Evolutionary conservation across 2,113 vertebrate genomes (phyloP), one percentile per base, ranked within the genome.

Genomic region (Irena cyanogastra): DNA sequence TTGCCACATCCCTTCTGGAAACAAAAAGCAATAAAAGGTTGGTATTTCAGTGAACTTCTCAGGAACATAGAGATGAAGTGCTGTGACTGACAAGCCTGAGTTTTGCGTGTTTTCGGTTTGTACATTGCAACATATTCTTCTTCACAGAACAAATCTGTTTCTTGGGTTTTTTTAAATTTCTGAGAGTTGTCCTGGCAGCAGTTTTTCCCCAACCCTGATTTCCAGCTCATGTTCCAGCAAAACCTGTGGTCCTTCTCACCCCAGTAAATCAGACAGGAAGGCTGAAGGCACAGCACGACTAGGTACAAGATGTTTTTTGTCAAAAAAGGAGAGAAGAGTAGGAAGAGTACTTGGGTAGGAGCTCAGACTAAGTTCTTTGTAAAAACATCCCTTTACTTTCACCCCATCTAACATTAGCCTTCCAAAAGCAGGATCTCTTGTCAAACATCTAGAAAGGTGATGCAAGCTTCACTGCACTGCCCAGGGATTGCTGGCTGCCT

Each of bases 1-100:
- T 95, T 78, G 50, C 75, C 85, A 77, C 35, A 65, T 93, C 50
- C 83, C 76, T 95, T 77, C 72, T 87, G 86, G 91, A 89, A 93
- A 83, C 31, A 47, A 83, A 94, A 83, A 77, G 42, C 69, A 92
- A 59, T 13, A 47, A 59, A 89, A 70, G 33, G 21, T 41, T 78
- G 56, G 16, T 92, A 75, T 96, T 92, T 92, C 60, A 56, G 42
- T 70, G 72, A 66, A 74, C n/a, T 59, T 93, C 56, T 89, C 47
- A 83, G 42, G 92, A 93, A 30, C 33, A 7, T 7, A 42, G 50
- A 63, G 17, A 22, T 33, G 66, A 74, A 83, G 16, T 63, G 22
- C 35, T 3, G 8, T 87, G 83, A 74, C 72, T 52, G 76, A 77
- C 86, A 39, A 78, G 56, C 12, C 39, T 81, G 61, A 74, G 30